A percentile compares a stretch with the other conserved stretches of the same genome.
Evolutionary conservation across 2,797 vertebrate genomes (phyloP).

Genomic region (Hydrolagus colliei): DNA sequence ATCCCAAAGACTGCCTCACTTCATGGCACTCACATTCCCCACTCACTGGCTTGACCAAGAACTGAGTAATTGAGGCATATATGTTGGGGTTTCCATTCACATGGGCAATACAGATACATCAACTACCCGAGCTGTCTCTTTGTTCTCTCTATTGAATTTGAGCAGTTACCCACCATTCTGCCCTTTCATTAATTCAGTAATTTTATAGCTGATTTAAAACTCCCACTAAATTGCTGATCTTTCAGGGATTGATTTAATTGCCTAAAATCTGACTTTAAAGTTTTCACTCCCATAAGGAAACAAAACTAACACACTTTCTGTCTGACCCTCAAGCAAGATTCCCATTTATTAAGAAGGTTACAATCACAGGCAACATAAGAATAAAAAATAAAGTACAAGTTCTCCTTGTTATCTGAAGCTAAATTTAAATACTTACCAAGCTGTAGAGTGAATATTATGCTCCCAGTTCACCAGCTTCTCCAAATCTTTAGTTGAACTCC

Average conservation of each 20-base stretch:
- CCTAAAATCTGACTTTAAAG: background rate
- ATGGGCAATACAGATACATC: no score
- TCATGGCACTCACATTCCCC: background rate
- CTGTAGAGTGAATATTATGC: background rate
- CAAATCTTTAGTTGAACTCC: conserved; percentile 40
- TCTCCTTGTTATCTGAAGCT: background rate
- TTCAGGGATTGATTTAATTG: background rate
- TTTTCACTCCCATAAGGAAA: background rate
- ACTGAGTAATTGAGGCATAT: background rate
- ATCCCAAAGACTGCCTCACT: background rate
- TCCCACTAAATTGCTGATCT: no score
- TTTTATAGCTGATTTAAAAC: background rate
- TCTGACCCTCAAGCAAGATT: background rate
- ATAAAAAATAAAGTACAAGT: background rate
- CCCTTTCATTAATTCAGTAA: background rate
- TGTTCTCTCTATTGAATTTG: background rate
- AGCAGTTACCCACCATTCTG: background rate
- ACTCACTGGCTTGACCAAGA: background rate
- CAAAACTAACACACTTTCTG: background rate
- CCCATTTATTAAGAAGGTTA: background rate
- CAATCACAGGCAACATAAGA: background rate
- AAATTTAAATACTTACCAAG: conserved; percentile 35
- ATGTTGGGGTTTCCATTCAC: no score
- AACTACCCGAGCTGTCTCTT: no score
- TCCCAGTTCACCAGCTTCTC: conserved; percentile 29